These are phyloP conservation scores for Crocodylus rhombifer DNA, from an alignment of 2,797 vertebrate genomes.

Conservation along the genomic window DNA sequence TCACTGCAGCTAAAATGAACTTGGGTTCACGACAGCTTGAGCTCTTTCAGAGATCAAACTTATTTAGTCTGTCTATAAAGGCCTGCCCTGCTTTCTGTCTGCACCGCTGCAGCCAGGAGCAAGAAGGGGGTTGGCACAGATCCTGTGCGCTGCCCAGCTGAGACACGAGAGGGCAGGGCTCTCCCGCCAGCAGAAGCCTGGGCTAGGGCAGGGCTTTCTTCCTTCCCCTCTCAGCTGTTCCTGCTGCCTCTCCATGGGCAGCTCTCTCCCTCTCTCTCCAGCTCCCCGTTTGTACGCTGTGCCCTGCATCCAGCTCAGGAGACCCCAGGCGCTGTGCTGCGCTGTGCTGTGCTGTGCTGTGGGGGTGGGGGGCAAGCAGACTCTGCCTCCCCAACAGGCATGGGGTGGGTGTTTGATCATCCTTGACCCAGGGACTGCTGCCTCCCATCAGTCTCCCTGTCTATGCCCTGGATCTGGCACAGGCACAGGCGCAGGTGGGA, in stretches of 20 bases:
- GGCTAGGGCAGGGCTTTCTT: fast-evolving
- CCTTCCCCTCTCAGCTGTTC: not conserved
- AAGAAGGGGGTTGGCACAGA: not conserved
- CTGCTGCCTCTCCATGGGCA: fast-evolving
- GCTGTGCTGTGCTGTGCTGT: too few species aligned
- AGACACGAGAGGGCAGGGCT: slow-evolving; percentile 51
- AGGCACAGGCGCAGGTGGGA: not conserved
- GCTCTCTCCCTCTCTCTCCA: fast-evolving
- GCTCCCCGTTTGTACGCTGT: too few species aligned
- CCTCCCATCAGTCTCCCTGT: not conserved
- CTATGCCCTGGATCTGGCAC: too few species aligned
- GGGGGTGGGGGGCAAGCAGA: too few species aligned
- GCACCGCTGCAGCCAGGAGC: not conserved
- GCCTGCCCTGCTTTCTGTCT: too few species aligned
- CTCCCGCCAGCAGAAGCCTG: not conserved
- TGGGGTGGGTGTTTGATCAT: not conserved
- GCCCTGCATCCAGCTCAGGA: too few species aligned
- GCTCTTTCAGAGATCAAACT: too few species aligned
- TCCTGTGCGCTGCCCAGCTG: not conserved
- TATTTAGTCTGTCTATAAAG: too few species aligned
- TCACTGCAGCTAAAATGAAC: too few species aligned
- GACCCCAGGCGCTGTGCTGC: fast-evolving
- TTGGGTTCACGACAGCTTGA: too few species aligned
- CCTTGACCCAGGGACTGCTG: not conserved
- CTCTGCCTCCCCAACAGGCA: fast-evolving